These are phyloP conservation scores for Darevskia nairensis DNA, from an alignment of 2,797 vertebrate species.

Conservation along the genomic window DNA sequence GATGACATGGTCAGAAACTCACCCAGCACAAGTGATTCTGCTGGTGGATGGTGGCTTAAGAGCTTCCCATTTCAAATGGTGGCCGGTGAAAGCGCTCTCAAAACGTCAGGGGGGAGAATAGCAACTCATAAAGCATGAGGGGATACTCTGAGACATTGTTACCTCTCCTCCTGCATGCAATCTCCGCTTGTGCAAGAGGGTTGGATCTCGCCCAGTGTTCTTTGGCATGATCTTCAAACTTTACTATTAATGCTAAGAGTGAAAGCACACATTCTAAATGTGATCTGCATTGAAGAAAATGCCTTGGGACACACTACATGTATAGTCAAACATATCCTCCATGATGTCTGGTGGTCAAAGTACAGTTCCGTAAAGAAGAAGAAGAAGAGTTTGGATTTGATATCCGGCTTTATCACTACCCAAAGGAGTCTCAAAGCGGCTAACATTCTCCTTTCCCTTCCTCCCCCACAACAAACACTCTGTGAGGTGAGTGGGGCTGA, in stretches of 20 bases:
- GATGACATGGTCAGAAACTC: not conserved
- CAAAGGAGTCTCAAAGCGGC: too few relatives aligned
- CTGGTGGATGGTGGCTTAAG: not conserved
- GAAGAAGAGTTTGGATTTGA: too few relatives aligned
- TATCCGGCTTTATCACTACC: too few relatives aligned
- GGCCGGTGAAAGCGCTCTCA: too few relatives aligned
- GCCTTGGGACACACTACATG: not conserved
- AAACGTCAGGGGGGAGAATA: not conserved
- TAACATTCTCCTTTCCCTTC: too few relatives aligned
- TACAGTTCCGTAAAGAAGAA: too few relatives aligned
- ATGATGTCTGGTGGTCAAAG: not conserved
- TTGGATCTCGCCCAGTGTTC: not conserved
- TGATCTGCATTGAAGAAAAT: not conserved
- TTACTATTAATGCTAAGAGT: not conserved
- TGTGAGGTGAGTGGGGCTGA: too few relatives aligned
- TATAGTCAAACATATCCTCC: not conserved
- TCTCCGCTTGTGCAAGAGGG: not conserved
- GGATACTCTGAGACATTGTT: not conserved
- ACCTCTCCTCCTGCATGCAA: not conserved
- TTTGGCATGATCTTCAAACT: not conserved
- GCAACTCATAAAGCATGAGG: not conserved
- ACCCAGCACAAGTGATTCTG: not conserved
- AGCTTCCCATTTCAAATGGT: not conserved
- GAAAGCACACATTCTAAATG: not conserved
- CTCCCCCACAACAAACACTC: too few relatives aligned